phyloP scores from a whole-genome alignment of 2,888 invertebrate species.

The Metacarcinus magister region DNA sequence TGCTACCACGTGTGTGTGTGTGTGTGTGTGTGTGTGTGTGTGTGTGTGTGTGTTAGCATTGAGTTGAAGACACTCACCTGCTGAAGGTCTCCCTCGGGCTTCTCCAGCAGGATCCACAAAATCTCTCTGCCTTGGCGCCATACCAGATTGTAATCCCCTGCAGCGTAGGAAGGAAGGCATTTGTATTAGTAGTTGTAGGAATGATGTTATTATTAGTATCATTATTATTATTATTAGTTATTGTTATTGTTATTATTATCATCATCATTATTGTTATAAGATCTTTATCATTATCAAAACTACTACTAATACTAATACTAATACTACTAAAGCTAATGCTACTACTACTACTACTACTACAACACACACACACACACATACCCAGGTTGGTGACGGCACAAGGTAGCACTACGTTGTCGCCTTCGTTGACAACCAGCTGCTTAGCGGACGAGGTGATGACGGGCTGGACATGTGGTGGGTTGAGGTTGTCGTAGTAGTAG shows the following conservation, averaged over 20 bases:
- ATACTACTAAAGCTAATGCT: background rate
- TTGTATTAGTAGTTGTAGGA: background rate
- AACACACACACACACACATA: constrained; percentile 47
- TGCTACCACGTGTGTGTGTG: no score
- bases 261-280: background rate
- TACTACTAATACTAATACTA: background rate
- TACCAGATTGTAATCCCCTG: constrained; percentile 61
- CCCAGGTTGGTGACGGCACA: constrained; percentile 66
- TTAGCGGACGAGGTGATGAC: constrained; percentile 47
- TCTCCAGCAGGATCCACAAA: constrained; percentile 67
- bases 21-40: background rate
- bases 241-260: background rate
- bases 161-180: background rate
- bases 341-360: no score
- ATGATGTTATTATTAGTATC: background rate
- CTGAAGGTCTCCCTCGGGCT: constrained; percentile 14
- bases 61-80: background rate
- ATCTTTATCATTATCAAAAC: background rate
- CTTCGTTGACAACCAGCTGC: constrained; percentile 5
- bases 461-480: constrained; percentile 59
- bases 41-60: background rate
- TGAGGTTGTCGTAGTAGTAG: constrained; percentile 68
- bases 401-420: constrained; percentile 58
- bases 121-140: constrained; percentile 61
- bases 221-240: background rate